Base-by-base conservation (phyloP, 2,797 vertebrate species). In the Dendrocincla fuliginosa region DNA sequence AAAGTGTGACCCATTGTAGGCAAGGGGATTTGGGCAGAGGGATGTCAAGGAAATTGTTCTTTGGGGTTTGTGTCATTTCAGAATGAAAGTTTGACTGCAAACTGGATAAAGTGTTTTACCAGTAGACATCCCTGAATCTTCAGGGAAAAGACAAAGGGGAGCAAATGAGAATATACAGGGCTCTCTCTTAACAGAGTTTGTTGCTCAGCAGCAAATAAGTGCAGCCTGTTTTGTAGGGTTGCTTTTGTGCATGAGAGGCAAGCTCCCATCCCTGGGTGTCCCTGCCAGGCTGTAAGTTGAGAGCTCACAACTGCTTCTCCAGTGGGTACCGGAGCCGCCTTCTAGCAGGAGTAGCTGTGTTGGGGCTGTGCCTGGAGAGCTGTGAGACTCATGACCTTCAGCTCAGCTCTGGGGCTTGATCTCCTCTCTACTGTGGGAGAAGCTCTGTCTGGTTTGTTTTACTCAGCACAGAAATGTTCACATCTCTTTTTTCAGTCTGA, bases 401-500 rank as follows among this genome's bases (percentile, higher is more conserved):
- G 56, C 35, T 89, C 37, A 70, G 44, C 53, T 86, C 39, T 53
- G 55, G 11, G 17, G 23, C 44, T 47, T 95, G 63, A 57, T 81
- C 22, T 68, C 13, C 27, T 71, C 55, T 63, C 49, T 39, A 0
- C 59, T 57, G 10, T 70, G 47, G 85, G 35, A 79, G 67, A 56
- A 84, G 47, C 33, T 77, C 89, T 88, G 49, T 73, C 35, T 65
- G 15, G 65, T 41, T 77, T 91, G 33, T 76, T 81, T 85, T 53
- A 61, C 65, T 80, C 84, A 92, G 56, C 81, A 64, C 5, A 47
- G 65, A 88, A 69, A 57, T 4, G 25, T 77, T 18, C 32, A 24
- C 25, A 24, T 84, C 35, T 73, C 49, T 77, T 83, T 82, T 87
- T 84, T 79, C 76, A 84, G 47, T 32, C 30, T 56, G 55, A 91